Base-by-base conservation (phyloP, 2,797 vertebrate genomes). In the Dipus sagitta region DNA sequence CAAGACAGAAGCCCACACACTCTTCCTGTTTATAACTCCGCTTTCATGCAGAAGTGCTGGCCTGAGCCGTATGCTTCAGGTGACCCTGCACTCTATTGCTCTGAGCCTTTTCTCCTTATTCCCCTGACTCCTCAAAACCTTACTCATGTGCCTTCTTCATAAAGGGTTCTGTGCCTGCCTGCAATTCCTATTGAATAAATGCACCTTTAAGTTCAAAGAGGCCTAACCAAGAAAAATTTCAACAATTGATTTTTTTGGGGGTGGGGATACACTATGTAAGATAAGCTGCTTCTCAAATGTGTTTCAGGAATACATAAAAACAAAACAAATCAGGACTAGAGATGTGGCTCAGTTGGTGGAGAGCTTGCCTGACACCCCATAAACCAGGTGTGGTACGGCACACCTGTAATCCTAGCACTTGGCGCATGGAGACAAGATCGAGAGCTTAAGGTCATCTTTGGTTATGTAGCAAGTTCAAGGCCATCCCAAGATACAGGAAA, bases 111-210 rank as follows among this genome's bases (percentile, higher is more conserved):
- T 32, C 38, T 85, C 54, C 38, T 20, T 71, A 62, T 75, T 92
- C 23, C 17, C 71, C 34, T 34, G 28, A 79, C 28, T 82, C 86
- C 38, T 76, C 72, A 77, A 80, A 95, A 60, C 70, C 62, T 80
- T 30, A 81, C 30, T 28, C 24, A 6, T 28, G 4, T 62, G 54
- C 42, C 42, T 82, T 47, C 60, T 78, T 85, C 65, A 62, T 26
- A 67, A 75, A 91, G 30, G 7, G 54, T 82, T 76, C 54, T 38
- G 38, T 38, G 38, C 89, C 3, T 71, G 64, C 64, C 34, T 94
- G 74, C 58, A 84, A 87, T 84, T 74, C 75, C 70, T 77, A 65
- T 28, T n/a, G 28, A 91, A 70, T 21, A 89, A 78, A 86, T 58
- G 26, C 74, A 68, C 21, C 68, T 87, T 75, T 82, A 64, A 79